These are phyloP conservation scores for Entelurus aequoreus DNA, from an alignment of 2,113 vertebrate genomes.

Conservation along the genomic window DNA sequence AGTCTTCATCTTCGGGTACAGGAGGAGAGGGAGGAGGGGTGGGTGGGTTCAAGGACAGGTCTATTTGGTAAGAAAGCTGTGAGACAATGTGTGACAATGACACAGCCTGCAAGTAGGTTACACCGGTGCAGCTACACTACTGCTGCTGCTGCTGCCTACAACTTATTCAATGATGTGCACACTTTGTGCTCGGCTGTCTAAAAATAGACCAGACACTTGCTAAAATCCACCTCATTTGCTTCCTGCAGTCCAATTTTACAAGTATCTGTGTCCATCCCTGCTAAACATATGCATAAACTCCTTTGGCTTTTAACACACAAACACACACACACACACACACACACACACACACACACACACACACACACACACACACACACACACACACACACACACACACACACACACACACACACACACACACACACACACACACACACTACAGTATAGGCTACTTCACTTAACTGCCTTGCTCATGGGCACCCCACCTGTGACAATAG, in stretches of 20 bases:
- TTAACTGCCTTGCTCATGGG: not conserved
- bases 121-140: constrained; percentile 38
- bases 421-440: no score
- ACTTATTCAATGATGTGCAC: constrained; percentile 30
- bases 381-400: no score
- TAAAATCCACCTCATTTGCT: not conserved
- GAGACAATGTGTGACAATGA: constrained; percentile 43
- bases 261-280: no score
- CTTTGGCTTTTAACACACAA: no score
- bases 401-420: no score
- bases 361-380: no score
- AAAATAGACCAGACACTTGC: constrained; percentile 24
- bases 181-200: constrained; percentile 1
- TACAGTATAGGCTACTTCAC: not conserved
- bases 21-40: not conserved
- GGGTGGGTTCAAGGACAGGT: constrained; percentile 11
- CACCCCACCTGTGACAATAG: not conserved
- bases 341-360: no score
- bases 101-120: constrained; percentile 48
- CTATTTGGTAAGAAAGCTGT: constrained; percentile 19
- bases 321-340: no score
- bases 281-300: not conserved
- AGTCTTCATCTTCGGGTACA: constrained; percentile 6
- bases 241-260: not conserved
- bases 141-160: constrained; percentile 41